Percentiles rank a stretch among this genome's conserved stretches.
phyloP scores from a whole-genome alignment of 2,797 vertebrate species.

The Euthynnus affinis region DNA sequence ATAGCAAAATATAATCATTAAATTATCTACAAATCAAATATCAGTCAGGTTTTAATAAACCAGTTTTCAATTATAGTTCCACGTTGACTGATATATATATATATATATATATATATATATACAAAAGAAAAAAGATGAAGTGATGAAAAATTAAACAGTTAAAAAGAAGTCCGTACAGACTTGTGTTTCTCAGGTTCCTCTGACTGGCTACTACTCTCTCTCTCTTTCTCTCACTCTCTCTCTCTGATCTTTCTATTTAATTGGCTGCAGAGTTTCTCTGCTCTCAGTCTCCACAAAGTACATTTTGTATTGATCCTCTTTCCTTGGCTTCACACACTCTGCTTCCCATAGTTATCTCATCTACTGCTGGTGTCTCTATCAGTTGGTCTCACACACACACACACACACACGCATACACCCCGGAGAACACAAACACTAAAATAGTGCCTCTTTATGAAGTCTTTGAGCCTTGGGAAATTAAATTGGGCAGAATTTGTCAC shows the following conservation, averaged over 20 bases:
- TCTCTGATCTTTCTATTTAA: constrained; percentile 74
- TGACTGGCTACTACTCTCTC: not conserved
- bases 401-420: constrained; percentile 25
- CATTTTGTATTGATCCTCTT: constrained; percentile 82
- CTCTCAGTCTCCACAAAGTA: constrained; percentile 78
- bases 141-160: too few relatives aligned
- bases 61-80: too few relatives aligned
- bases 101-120: too few relatives aligned
- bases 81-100: too few relatives aligned
- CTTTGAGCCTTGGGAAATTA: constrained; percentile 47
- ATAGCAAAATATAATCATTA: too few relatives aligned
- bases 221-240: constrained; percentile 53
- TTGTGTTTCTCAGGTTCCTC: too few relatives aligned
- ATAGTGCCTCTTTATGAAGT: constrained; percentile 58
- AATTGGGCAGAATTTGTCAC: constrained; percentile 48
- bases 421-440: constrained; percentile 49
- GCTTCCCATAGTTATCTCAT: constrained; percentile 79
- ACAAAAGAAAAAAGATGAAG: too few relatives aligned
- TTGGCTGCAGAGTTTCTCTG: constrained; percentile 78
- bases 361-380: constrained; percentile 75
- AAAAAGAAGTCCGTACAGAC: too few relatives aligned
- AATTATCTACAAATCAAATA: too few relatives aligned
- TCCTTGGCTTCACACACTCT: constrained; percentile 73
- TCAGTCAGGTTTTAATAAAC: too few relatives aligned
- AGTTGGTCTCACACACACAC: constrained; percentile 48